A percentile compares a stretch with the other conserved stretches of the same genome.
phyloP scores from a whole-genome alignment of 2,113 vertebrate species.

The Lonchura striata region DNA sequence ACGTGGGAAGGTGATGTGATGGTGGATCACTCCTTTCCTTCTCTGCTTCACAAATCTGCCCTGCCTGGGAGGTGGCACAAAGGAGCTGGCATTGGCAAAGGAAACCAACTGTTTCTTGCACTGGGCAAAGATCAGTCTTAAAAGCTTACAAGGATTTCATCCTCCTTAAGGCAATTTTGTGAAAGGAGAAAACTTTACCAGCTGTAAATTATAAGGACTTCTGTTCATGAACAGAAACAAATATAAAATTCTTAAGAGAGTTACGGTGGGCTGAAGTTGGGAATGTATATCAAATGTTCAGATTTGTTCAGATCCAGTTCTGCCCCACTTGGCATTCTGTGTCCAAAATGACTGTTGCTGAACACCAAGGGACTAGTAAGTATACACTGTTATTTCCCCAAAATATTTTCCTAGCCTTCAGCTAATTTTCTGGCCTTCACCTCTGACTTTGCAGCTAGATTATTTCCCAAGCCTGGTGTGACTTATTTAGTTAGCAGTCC shows the following conservation, averaged over 20 bases:
- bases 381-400: background rate
- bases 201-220: background rate
- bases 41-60: background rate
- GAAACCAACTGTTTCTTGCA: background rate
- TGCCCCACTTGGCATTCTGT: background rate
- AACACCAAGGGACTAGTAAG: background rate
- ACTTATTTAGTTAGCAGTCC: background rate
- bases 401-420: background rate
- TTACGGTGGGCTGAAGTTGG: background rate
- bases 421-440: background rate
- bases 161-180: background rate
- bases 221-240: background rate
- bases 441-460: background rate
- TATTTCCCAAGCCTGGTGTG: background rate
- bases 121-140: background rate
- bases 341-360: background rate
- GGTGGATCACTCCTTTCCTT: background rate
- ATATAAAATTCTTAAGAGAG: background rate
- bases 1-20: rapidly evolving
- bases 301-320: background rate
- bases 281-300: background rate
- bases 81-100: background rate
- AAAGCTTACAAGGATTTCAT: background rate
- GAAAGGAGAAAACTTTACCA: background rate
- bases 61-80: background rate